Conservation (phyloP, 2,113 vertebrate species). For the Heloderma charlesbogerti region DNA sequence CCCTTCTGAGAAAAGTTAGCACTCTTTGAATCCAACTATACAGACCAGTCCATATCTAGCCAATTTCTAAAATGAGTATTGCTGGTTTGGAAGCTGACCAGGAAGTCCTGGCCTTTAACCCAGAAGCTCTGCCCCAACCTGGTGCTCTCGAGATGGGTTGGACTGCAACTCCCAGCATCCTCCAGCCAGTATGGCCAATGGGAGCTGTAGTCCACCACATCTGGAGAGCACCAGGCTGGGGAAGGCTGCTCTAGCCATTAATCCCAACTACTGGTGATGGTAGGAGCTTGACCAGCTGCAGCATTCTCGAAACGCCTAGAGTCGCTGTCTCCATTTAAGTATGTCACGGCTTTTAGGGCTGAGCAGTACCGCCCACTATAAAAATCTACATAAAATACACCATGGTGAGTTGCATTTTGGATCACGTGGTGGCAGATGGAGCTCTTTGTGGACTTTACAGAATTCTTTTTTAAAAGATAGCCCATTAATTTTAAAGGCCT, state of each 20-base stretch:
- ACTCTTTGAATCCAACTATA: neutral
- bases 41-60: neutral
- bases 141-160: no score
- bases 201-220: no score
- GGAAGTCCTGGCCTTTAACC: neutral
- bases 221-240: no score
- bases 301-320: neutral
- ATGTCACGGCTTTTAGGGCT: no score
- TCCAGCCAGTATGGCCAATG: no score
- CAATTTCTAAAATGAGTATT: neutral
- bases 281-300: neutral
- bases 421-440: neutral
- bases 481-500: constrained; percentile 3
- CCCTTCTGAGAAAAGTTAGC: neutral
- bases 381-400: no score
- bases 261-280: neutral
- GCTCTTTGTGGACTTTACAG: neutral
- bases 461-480: no score
- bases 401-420: no score
- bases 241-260: neutral
- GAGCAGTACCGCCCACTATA: no score
- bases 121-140: neutral
- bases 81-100: neutral
- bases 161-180: no score
- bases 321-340: neutral